Evolutionary conservation across 2,113 vertebrate genomes (phyloP).

Genomic region (Piprites chloris): DNA sequence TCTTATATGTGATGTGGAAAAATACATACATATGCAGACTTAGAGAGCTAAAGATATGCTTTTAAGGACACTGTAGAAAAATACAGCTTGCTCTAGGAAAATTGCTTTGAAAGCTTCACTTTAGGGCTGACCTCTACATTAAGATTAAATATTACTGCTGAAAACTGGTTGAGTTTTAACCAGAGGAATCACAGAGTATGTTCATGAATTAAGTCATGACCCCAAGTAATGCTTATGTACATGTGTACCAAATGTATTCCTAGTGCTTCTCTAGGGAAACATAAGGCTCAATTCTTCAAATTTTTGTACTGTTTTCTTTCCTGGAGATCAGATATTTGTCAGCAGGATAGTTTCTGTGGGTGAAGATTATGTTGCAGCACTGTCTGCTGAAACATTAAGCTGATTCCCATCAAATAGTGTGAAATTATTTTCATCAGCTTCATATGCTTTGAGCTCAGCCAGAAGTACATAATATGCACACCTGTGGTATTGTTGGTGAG

Average conservation of each 20-base stretch:
- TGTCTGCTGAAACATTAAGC: neutral
- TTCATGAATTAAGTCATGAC: neutral
- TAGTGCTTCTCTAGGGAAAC: neutral
- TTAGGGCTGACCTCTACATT: neutral
- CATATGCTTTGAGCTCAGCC: neutral
- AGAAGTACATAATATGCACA: neutral
- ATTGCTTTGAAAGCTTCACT: neutral
- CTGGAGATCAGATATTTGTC: neutral
- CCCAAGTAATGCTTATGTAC: rapidly evolving
- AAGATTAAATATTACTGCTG: neutral
- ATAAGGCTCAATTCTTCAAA: neutral
- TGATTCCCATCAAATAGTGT: neutral
- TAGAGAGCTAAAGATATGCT: neutral
- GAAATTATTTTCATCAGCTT: neutral
- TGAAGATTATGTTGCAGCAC: neutral
- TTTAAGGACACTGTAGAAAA: neutral
- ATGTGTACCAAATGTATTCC: neutral
- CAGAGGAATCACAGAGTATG: neutral
- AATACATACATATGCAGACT: neutral
- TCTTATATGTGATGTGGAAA: neutral
- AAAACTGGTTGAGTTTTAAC: neutral
- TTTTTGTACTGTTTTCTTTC: neutral
- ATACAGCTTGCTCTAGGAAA: neutral
- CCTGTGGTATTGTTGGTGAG: neutral
- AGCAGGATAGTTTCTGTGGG: neutral